Base-by-base conservation (phyloP, 2,113 vertebrate genomes). In the Brachirus orientalis region DNA sequence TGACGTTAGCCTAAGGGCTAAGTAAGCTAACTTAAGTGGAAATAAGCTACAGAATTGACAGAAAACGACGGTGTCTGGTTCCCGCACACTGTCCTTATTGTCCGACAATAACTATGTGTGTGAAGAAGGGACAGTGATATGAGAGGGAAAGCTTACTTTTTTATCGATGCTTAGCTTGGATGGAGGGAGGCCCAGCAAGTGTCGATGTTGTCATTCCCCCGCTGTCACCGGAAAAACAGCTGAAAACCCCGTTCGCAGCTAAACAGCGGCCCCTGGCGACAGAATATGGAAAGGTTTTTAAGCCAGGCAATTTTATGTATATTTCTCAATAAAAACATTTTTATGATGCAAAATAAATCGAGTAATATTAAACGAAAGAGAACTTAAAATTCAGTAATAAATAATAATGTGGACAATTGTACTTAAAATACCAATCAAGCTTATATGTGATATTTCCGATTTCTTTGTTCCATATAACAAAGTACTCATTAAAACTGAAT, bases 1-100 rank as follows among this genome's bases (percentile, higher is more conserved):
- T 74, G 69, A 60, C 58, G 60, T 85, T 87, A 89, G 84, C 87
- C 69, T 14, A 1, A 11, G 7, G 10, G 85, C 89, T 90, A 86
- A 10, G 12, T 70, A 16, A 40, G 84, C 76, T 86, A 80, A 59
- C 62, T 60, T 62, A 69, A 41, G 18, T 46, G 36, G 40, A 64
- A 68, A 63, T 18, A 33, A 0, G 46, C 16, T 19, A 6, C 11
- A 33, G 2, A 19, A 38, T 3, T 41, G 18, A 22, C n/a, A 14
- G 9, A 61, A 2, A 64, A 59, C 1, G 8, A 10, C 22, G 1
- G 1, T 4, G 17, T 5, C 3, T 0, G 2, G 3, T 43, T 28
- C 2, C 10, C 0, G 6, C 7, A 0, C 48, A 1, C 13, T 8
- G 6, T 2, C 18, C 7, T 8, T 7, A 9, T 17, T 43, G 8